Evolutionary conservation across 2,113 vertebrate genomes (phyloP), one percentile per base, ranked within the genome.

Genomic region (Ranitomeya variabilis): DNA sequence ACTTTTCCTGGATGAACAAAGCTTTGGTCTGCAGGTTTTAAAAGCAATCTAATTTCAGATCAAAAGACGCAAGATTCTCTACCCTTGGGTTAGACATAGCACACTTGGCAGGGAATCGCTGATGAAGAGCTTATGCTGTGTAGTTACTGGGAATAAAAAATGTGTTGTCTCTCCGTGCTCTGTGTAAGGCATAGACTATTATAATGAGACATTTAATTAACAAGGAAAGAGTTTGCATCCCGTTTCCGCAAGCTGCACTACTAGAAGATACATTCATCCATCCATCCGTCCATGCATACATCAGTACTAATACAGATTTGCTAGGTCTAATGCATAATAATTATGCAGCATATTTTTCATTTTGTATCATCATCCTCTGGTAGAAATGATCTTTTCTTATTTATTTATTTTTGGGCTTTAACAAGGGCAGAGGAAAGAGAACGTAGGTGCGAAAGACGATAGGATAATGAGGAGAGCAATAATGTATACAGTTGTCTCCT

Each of bases 11-110:
- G 57, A 54, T 66, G 87, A 83, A 88, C 82, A 83, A 85, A 85
- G 87, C 82, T 51, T 55, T 84, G 60, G 87, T 89, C 82, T 26
- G 81, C 62, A 89, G 87, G 87, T 89, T 78, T 78, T 89, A 78
- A 78, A 83, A 79, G 74, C 82, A 85, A 89, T 89, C 82, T 79
- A 37, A 89, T 85, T 79, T 84, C 16, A 89, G 81, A 89, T 89
- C 87, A 89, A 79, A 62, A 78, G 52, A 84, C 79, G 54, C 71
- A 52, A 37, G 69, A 66, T 76, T 83, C 45, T 45, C 57, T 85
- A 84, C 82, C 87, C 87, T 79, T 89, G 81, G 82, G 87, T 89
- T 85, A 85, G 74, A 69, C 54, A 69, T 79, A 45, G 73, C 55
- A 67, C 74, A 69, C 51, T 57, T 79, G 87, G 87, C 67, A 83